Conservation (phyloP, 2,113 vertebrate species). For the Semnornis frantzii region DNA sequence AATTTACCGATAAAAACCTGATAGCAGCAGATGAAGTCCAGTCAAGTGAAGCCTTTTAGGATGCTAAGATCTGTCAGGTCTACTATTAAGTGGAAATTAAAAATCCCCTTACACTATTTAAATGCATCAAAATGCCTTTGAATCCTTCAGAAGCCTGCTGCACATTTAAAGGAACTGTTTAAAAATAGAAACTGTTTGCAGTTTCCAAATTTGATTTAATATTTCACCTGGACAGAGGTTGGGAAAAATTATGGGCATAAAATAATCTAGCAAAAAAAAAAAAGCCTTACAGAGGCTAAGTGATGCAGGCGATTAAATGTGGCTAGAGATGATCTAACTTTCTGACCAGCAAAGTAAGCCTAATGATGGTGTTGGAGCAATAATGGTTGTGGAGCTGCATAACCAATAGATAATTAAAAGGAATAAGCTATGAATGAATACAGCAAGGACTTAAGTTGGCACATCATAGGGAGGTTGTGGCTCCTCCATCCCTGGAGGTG, state of each 20-base stretch:
- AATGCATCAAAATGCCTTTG: slow-evolving; percentile 6
- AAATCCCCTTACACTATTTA: background rate
- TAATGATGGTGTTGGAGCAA: background rate
- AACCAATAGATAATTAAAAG: background rate
- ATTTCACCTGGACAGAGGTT: background rate
- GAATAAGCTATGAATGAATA: background rate
- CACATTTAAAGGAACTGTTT: background rate
- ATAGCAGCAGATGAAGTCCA: background rate
- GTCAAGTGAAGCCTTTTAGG: background rate
- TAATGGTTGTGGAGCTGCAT: background rate
- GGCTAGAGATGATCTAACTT: background rate
- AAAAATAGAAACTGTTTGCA: background rate
- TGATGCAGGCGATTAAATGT: background rate
- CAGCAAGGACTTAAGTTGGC: background rate
- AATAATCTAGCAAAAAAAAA: background rate
- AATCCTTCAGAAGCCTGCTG: background rate
- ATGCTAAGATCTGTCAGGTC: background rate
- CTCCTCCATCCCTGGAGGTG: too few relatives aligned
- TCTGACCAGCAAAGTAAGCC: background rate
- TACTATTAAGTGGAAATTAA: background rate
- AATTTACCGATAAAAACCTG: background rate
- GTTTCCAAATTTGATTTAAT: background rate
- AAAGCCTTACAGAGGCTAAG: background rate
- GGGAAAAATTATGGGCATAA: background rate
- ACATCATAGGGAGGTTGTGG: background rate